Evolutionary conservation across 2,888 invertebrate genomes (phyloP), one percentile per base, ranked within the genome.

Genomic region (Drosophila demipolita): DNA sequence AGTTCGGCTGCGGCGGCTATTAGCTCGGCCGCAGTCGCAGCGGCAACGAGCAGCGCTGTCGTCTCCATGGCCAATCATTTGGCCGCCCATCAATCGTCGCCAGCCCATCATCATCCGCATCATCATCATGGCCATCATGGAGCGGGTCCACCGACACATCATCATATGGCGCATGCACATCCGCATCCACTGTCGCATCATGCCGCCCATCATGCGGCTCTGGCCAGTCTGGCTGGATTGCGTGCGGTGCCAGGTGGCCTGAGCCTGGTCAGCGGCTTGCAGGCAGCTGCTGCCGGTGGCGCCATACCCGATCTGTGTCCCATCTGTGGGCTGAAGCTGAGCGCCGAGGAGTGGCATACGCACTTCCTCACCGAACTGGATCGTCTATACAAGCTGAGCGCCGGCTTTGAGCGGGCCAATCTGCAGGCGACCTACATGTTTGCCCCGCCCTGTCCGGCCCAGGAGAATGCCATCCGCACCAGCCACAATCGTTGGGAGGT

Each of bases 311-410:
- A 93, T 74, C 83, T 92, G 69, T 96, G 96, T 92, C 96, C 96
- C 17, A 95, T 96, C 53, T 96, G 96, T 90, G 96, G 96, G 9
- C 93, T 96, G 58, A 95, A 95, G 52, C 93, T 96, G 71, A 94
- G 95, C 40, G 93, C 95, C 5, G 95, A 95, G 54, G 96, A 96
- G 90, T 93, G 96, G 87, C 95, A 96, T 89, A 92, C 95, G 35
- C 96, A 96, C 93, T 95, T 96, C 86, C 94, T 95, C 80, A 94
- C 95, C 87, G 96, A 96, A 92, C 93, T 96, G 82, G 96, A 96
- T 88, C 94, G 95, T 75, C 93, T 96, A 59, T 95, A 95, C 90
- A 95, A 95, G 91, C 91, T 95, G 78, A 94, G 94, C 82, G 94
- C 94, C 15, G 94, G 94, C 38, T 91, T 92, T 75, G 93, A 93